Conservation (phyloP, 2,113 vertebrate species). For the Erinaceus europaeus region DNA sequence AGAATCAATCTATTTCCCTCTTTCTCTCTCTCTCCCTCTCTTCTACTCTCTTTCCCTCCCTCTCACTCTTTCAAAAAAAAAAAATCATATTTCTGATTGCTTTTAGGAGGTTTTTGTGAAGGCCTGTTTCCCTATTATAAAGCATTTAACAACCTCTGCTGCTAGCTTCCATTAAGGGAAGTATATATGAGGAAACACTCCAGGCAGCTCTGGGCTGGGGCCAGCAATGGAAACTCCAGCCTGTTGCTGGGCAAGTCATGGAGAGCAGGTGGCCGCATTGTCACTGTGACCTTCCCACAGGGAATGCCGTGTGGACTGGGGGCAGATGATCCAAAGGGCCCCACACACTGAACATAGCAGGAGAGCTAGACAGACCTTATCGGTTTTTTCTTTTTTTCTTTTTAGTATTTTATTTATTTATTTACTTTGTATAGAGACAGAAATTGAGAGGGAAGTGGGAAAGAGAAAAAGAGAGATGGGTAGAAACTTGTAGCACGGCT, state of each 20-base stretch:
- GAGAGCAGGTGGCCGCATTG: not conserved
- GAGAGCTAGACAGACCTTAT: too few species aligned
- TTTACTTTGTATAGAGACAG: too few species aligned
- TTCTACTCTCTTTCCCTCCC: not conserved
- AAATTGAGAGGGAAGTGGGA: too few species aligned
- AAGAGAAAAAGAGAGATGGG: too few species aligned
- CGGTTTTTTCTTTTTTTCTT: too few species aligned
- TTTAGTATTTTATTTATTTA: too few species aligned
- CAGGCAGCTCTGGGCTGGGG: not conserved
- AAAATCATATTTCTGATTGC: too few species aligned
- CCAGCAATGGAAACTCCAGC: not conserved
- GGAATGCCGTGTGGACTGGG: not conserved
- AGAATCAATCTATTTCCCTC: not conserved
- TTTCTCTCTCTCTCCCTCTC: not conserved
- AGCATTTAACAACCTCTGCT: not conserved
- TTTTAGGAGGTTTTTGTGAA: too few species aligned
- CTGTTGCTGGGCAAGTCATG: not conserved
- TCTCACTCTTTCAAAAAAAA: not conserved
- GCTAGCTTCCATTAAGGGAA: slow-evolving; percentile 37
- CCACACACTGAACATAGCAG: not conserved
- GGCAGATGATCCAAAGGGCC: not conserved
- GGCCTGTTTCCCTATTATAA: too few species aligned
- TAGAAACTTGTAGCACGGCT: too few species aligned
- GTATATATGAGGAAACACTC: slow-evolving; percentile 16
- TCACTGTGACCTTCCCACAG: not conserved